These are phyloP conservation scores for Euplagia quadripunctaria DNA, from an alignment of 2,888 invertebrate species.

Conservation along the genomic window DNA sequence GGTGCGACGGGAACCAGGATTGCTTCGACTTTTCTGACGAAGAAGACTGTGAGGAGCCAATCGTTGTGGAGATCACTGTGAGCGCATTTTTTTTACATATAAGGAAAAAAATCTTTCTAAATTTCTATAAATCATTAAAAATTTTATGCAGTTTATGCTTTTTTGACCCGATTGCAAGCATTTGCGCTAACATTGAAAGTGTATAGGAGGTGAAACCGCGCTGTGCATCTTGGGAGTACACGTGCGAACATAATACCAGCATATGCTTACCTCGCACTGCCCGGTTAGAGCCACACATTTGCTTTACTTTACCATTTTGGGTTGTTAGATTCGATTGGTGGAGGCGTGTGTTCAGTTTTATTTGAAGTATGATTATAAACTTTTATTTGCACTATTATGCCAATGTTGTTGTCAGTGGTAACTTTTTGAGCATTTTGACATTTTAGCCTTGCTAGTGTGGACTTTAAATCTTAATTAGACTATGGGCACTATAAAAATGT, in stretches of 20 bases:
- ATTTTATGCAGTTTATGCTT: background rate
- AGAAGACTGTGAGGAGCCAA: slow-evolving; percentile 74
- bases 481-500: background rate
- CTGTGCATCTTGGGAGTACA: slow-evolving; percentile 80
- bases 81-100: slow-evolving; percentile 14
- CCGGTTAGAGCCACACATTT: slow-evolving; percentile 72
- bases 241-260: slow-evolving; percentile 80
- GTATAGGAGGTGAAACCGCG: slow-evolving; percentile 53
- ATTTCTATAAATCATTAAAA: no score
- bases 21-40: slow-evolving; percentile 93
- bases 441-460: background rate
- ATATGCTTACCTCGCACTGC: slow-evolving; percentile 84
- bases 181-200: background rate
- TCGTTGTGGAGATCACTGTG: slow-evolving; percentile 52
- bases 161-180: background rate
- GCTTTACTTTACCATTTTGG: background rate
- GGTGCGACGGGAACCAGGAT: slow-evolving; percentile 92
- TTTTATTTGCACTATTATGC: no score
- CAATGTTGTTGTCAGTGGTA: no score
- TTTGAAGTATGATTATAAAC: no score
- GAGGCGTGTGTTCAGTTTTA: background rate
- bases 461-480: background rate
- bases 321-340: background rate
- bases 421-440: background rate
- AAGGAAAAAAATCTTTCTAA: background rate